These are phyloP conservation scores for Catharus fuscescens DNA, from an alignment of 2,113 vertebrate species.

Conservation along the genomic window DNA sequence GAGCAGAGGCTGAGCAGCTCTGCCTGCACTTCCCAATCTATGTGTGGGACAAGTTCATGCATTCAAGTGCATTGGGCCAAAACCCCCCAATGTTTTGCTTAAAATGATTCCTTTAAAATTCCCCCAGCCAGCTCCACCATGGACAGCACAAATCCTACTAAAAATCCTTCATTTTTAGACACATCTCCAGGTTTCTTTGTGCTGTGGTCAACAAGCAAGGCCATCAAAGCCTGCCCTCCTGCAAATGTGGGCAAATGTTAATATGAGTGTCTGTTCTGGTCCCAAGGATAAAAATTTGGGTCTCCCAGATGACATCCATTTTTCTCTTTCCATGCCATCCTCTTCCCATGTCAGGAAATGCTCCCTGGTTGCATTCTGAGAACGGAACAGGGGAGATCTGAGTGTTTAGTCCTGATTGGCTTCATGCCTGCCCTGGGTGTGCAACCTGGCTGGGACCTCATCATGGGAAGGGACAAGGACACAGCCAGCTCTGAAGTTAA, in stretches of 20 bases:
- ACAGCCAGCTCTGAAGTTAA: background rate
- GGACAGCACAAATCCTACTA: background rate
- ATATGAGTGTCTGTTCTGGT: background rate
- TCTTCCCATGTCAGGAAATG: background rate
- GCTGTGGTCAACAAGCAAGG: background rate
- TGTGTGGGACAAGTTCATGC: background rate
- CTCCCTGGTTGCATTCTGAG: background rate
- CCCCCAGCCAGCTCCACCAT: background rate
- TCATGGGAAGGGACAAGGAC: background rate
- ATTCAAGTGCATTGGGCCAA: fast-evolving
- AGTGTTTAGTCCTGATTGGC: background rate
- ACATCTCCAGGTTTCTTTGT: background rate
- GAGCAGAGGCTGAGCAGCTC: background rate
- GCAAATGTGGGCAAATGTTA: background rate
- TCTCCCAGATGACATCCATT: background rate
- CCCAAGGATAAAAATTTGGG: background rate
- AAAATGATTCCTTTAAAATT: background rate
- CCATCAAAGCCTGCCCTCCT: background rate
- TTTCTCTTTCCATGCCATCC: background rate
- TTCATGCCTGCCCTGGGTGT: background rate
- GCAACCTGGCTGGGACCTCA: background rate
- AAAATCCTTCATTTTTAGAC: background rate
- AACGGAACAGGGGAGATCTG: background rate
- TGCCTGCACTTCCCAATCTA: background rate
- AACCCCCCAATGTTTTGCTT: background rate